Conservation (phyloP, 2,888 invertebrate species). For the Spilarctia lutea region DNA sequence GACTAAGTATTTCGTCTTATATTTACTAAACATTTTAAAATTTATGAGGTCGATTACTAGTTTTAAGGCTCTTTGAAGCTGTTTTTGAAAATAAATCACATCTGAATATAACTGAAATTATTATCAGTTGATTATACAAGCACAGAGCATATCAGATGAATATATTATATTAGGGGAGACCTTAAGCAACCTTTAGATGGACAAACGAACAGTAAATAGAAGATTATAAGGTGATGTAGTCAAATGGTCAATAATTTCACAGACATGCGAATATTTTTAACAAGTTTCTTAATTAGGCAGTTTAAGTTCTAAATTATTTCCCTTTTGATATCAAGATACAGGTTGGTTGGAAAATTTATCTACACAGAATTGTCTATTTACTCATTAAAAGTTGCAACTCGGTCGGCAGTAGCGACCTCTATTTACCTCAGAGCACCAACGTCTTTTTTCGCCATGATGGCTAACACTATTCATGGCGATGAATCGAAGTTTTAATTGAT, state of each 20-base stretch:
- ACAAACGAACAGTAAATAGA: neutral
- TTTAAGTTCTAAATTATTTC: neutral
- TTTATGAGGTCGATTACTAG: neutral
- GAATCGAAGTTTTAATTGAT: conserved; percentile 67
- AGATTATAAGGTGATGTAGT: no score
- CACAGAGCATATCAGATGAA: no score
- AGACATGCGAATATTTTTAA: no score
- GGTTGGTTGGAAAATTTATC: neutral
- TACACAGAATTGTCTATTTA: neutral
- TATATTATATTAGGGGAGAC: no score
- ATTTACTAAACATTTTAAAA: neutral
- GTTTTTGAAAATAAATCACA: neutral
- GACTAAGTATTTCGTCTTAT: neutral
- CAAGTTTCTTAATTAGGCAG: no score
- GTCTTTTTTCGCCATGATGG: conserved; percentile 35
- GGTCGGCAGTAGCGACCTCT: neutral
- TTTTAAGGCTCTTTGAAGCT: neutral
- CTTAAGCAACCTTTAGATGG: no score
- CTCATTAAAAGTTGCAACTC: neutral
- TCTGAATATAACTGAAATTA: neutral
- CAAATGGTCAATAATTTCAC: no score
- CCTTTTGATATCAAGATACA: neutral
- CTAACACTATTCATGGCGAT: conserved; percentile 53
- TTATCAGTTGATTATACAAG: neutral
- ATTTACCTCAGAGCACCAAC: conserved; percentile 22